phyloP scores from a whole-genome alignment of 2,888 invertebrate genomes.

The Lasioglossum villosulum region DNA sequence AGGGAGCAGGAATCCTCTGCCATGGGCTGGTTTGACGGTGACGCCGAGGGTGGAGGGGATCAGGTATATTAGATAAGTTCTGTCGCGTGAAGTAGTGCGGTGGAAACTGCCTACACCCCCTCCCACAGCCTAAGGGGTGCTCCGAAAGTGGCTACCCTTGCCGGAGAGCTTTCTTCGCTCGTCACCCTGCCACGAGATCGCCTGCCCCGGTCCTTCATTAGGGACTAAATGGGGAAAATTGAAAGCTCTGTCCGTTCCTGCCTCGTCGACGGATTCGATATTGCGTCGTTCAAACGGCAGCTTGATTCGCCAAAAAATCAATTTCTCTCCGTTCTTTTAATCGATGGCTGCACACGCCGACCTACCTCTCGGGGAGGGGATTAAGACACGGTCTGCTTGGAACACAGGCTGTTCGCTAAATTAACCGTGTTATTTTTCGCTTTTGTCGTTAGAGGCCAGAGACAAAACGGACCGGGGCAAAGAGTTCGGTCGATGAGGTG shows the following conservation, averaged over 20 bases:
- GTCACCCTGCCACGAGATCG: constrained; percentile 65
- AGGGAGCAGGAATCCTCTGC: constrained; percentile 59
- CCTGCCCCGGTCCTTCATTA: constrained; percentile 73
- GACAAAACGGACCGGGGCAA: not conserved
- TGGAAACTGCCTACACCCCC: constrained; percentile 66
- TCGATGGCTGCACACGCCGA: not conserved
- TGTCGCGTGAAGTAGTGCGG: constrained; percentile 72
- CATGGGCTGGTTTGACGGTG: constrained; percentile 58
- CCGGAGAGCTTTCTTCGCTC: constrained; percentile 71
- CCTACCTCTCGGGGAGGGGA: too few relatives aligned
- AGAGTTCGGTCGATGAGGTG: not conserved
- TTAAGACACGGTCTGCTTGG: not conserved
- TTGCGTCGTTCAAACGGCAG: not conserved
- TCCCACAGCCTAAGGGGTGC: constrained; percentile 54
- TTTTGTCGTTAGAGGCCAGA: too few relatives aligned
- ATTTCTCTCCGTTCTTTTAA: not conserved
- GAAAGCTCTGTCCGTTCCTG: constrained; percentile 68
- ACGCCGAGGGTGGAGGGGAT: constrained; percentile 51
- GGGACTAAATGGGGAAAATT: constrained; percentile 78
- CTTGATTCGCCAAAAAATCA: not conserved
- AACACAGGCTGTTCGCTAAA: too few relatives aligned
- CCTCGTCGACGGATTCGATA: not conserved
- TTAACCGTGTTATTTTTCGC: too few relatives aligned
- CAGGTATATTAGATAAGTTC: constrained; percentile 79
- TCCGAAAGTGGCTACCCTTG: constrained; percentile 69